Conservation (phyloP, 1,140 invertebrate species). For the Cydia amplana region DNA sequence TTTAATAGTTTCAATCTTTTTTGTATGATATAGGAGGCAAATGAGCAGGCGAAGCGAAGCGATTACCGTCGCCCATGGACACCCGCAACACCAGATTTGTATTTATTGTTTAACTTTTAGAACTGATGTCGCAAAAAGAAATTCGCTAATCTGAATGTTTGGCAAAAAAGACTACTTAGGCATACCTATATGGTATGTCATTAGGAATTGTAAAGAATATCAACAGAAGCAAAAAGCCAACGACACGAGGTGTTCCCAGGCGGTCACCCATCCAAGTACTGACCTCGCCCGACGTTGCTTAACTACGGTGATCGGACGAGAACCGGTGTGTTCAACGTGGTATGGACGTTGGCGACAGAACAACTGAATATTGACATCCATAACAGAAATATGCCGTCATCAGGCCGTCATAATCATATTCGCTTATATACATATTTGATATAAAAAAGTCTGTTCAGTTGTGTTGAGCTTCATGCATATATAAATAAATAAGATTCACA, state of each 20-base stretch:
- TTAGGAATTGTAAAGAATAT: background rate
- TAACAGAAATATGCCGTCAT: too few relatives aligned
- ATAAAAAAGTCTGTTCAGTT: too few relatives aligned
- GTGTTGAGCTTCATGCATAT: too few relatives aligned
- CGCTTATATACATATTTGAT: too few relatives aligned
- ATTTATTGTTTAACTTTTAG: background rate
- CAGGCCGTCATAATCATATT: too few relatives aligned
- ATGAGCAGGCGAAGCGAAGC: too few relatives aligned
- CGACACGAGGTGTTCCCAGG: conserved; percentile 41
- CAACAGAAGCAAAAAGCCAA: conserved; percentile 13
- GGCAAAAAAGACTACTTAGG: background rate
- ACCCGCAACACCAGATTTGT: too few relatives aligned
- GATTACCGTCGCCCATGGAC: too few relatives aligned
- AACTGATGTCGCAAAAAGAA: background rate
- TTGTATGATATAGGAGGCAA: background rate
- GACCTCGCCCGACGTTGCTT: conserved; percentile 40
- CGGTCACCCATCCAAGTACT: conserved; percentile 49
- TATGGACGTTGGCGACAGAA: conserved; percentile 16
- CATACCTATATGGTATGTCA: background rate
- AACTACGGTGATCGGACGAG: conserved; percentile 32
- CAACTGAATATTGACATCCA: too few relatives aligned
- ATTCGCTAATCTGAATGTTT: background rate
- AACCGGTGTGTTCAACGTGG: conserved; percentile 33
- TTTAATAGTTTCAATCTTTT: too few relatives aligned
- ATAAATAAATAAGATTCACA: too few relatives aligned